Percentiles rank a stretch among this genome's conserved stretches.
Conservation (phyloP, 2,888 invertebrate genomes). For the Pyrocoelia pectoralis region DNA sequence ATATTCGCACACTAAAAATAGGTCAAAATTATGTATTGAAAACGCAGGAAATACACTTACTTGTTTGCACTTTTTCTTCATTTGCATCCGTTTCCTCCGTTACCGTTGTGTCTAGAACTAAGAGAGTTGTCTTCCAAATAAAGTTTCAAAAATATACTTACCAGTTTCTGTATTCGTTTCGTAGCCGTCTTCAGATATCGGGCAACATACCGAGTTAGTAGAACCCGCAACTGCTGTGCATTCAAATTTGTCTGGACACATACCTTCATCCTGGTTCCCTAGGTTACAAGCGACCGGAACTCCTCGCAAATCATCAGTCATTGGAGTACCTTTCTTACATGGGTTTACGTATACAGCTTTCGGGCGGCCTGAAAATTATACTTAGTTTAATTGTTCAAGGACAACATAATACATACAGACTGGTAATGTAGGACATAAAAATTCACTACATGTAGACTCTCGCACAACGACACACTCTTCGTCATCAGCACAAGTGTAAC, state of each 20-base stretch:
- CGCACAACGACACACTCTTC: constrained; percentile 79
- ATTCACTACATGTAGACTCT: constrained; percentile 69
- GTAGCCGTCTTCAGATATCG: constrained; percentile 51
- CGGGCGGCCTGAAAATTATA: constrained; percentile 66
- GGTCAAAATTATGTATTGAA: constrained; percentile 12
- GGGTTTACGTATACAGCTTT: constrained; percentile 81
- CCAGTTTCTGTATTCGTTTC: constrained; percentile 1
- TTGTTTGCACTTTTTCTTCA: constrained; percentile 28
- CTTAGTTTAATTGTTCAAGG: too few relatives aligned
- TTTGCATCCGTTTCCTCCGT: background rate
- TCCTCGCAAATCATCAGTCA: constrained; percentile 71
- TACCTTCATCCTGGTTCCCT: too few relatives aligned
- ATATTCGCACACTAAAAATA: constrained; percentile 83
- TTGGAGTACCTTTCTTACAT: constrained; percentile 75
- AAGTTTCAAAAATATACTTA: too few relatives aligned
- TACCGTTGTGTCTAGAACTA: constrained; percentile 17
- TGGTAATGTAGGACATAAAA: constrained; percentile 77
- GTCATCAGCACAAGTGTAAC: constrained; percentile 73
- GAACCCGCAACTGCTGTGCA: constrained; percentile 68
- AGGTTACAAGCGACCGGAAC: constrained; percentile 57
- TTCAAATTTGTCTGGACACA: constrained; percentile 67
- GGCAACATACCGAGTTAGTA: constrained; percentile 72
- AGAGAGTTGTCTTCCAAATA: too few relatives aligned
- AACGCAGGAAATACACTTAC: too few relatives aligned
- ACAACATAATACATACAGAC: constrained; percentile 68